Conservation (phyloP, 2,797 vertebrate genomes). For the Coreius guichenoti region DNA sequence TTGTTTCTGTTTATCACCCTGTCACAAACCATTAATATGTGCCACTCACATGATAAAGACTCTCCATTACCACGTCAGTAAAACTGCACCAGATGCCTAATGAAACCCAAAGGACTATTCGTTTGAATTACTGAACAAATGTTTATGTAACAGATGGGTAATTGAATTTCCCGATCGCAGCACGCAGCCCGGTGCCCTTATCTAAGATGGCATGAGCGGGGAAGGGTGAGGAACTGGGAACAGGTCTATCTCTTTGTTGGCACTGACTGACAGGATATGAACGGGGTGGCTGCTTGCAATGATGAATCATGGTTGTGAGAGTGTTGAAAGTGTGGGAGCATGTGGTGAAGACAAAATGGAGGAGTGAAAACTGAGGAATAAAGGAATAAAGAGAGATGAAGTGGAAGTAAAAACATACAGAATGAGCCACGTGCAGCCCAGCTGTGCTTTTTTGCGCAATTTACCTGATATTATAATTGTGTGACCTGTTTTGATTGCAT, state of each 20-base stretch:
- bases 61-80: constrained; percentile 29
- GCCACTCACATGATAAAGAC: constrained; percentile 23
- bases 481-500: neutral
- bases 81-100: constrained; percentile 35
- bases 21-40: constrained; percentile 39
- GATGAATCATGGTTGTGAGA: constrained; percentile 49
- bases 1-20: constrained; percentile 16
- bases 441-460: neutral
- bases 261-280: constrained; percentile 47
- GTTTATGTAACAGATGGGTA: constrained; percentile 30
- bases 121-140: constrained; percentile 45
- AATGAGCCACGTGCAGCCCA: neutral
- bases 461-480: constrained; percentile 18
- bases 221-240: constrained; percentile 21
- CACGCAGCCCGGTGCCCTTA: neutral
- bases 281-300: neutral
- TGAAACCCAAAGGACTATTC: constrained; percentile 34
- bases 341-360: constrained; percentile 61
- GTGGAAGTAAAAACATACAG: neutral
- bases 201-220: neutral
- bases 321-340: constrained; percentile 56
- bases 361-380: constrained; percentile 45
- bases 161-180: constrained; percentile 30
- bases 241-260: constrained; percentile 34
- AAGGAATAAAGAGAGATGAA: constrained; percentile 23